A percentile compares a stretch with the other conserved stretches of the same genome.
phyloP scores from a whole-genome alignment of 1,140 invertebrate genomes.

The Drosophila gunungcola region DNA sequence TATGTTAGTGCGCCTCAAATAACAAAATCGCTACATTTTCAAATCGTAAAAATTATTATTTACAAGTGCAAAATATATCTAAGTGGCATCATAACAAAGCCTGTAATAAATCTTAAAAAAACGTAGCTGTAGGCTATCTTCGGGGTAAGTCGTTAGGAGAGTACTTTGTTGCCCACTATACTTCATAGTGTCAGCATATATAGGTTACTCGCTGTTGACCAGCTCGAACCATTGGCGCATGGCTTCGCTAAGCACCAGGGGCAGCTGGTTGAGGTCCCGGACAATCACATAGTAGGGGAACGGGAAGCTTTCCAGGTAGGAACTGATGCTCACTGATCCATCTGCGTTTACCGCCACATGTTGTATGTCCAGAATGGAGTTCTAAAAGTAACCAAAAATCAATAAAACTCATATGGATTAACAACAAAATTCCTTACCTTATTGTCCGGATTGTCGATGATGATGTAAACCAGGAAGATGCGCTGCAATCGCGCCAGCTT shows the following conservation, averaged over 20 bases:
- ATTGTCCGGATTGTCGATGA: conserved; percentile 96
- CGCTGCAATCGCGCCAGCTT: conserved; percentile 91
- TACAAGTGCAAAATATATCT: too few species aligned
- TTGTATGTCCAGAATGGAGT: conserved; percentile 96
- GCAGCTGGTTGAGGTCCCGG: conserved; percentile 93
- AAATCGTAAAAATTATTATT: too few species aligned
- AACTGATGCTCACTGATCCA: conserved; percentile 86
- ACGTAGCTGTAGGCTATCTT: neutral
- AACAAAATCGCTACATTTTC: too few species aligned
- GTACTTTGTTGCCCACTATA: too few species aligned
- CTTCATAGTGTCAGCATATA: neutral
- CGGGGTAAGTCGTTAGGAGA: neutral
- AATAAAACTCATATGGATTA: neutral
- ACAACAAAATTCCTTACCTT: conserved; percentile 88
- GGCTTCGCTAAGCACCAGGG: conserved; percentile 96
- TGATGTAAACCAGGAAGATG: conserved; percentile 97
- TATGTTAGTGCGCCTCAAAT: too few species aligned
- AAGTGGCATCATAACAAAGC: too few species aligned
- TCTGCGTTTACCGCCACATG: conserved; percentile 90
- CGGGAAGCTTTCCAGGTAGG: conserved; percentile 97
- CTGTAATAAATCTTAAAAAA: neutral
- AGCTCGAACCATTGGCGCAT: conserved; percentile 99
- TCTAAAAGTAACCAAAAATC: conserved; percentile 86
- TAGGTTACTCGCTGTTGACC: conserved; percentile 85
- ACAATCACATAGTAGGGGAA: conserved; percentile 99